Percentiles rank a stretch among this genome's conserved stretches.
phyloP scores from a whole-genome alignment of 1,140 invertebrate genomes.

The Saccostrea echinata region DNA sequence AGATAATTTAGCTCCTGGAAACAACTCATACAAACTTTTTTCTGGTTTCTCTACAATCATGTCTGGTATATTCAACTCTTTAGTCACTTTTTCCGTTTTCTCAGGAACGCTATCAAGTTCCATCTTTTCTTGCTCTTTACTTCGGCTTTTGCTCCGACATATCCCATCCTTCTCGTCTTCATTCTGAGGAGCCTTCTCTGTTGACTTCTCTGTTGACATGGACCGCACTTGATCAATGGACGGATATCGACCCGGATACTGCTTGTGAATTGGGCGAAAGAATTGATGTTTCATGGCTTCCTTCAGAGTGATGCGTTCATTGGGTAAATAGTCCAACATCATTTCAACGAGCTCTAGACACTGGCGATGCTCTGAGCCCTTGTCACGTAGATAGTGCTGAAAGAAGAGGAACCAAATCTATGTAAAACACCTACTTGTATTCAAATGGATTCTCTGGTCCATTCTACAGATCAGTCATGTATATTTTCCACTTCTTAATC shows the following conservation, averaged over 20 bases:
- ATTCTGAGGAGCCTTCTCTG: background rate
- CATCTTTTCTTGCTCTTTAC: slow-evolving; percentile 34
- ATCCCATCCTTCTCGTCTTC: background rate
- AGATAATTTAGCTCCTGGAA: background rate
- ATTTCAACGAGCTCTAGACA: slow-evolving; percentile 96
- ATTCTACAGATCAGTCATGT: background rate
- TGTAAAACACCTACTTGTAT: background rate
- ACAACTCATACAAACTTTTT: slow-evolving; percentile 22
- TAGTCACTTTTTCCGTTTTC: background rate
- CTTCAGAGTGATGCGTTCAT: slow-evolving; percentile 91
- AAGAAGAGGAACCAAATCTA: slow-evolving; percentile 67
- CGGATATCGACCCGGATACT: slow-evolving; percentile 49
- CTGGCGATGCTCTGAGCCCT: slow-evolving; percentile 91
- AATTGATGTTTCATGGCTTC: slow-evolving; percentile 96
- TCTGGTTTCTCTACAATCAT: slow-evolving; percentile 28
- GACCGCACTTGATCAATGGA: background rate
- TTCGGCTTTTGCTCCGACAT: slow-evolving; percentile 18
- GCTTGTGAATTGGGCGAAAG: slow-evolving; percentile 82
- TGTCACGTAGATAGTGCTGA: slow-evolving; percentile 93
- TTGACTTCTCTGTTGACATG: background rate
- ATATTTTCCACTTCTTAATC: background rate
- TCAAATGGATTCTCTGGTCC: background rate
- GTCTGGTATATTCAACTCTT: slow-evolving; percentile 19
- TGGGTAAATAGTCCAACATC: slow-evolving; percentile 98
- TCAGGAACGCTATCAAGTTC: slow-evolving; percentile 30